These are phyloP conservation scores for Macrophya annulata DNA, from an alignment of 2,888 invertebrate species.

Conservation along the genomic window DNA sequence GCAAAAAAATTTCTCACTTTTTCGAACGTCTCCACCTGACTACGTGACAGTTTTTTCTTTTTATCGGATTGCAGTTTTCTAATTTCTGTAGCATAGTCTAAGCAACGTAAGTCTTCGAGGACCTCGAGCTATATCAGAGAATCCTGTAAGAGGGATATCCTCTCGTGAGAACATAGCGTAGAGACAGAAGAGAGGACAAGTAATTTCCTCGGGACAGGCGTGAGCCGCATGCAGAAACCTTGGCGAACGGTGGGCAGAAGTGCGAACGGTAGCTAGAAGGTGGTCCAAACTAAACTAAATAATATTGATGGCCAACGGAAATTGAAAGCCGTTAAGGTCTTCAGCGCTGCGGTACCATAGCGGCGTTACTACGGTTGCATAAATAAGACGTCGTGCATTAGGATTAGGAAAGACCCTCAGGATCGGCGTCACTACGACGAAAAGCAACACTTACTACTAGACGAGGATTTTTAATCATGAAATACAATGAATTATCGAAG, in stretches of 20 bases:
- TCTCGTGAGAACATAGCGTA: slow-evolving; percentile 58
- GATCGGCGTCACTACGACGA: not conserved
- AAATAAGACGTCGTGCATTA: slow-evolving; percentile 77
- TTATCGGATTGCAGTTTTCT: not conserved
- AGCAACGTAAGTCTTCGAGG: slow-evolving; percentile 16
- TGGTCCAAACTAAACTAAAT: slow-evolving; percentile 78
- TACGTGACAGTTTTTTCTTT: not conserved
- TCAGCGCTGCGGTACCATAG: slow-evolving; percentile 74
- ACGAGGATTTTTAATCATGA: not conserved
- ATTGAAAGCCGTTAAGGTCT: slow-evolving; percentile 79
- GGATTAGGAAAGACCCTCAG: slow-evolving; percentile 68
- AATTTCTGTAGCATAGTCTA: slow-evolving; percentile 29
- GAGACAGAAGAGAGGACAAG: slow-evolving; percentile 71
- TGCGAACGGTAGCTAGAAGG: slow-evolving; percentile 44
- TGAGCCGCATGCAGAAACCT: slow-evolving; percentile 76
- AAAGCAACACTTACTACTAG: not conserved
- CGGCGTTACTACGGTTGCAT: slow-evolving; percentile 69
- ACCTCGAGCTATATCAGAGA: slow-evolving; percentile 44
- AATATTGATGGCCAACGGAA: slow-evolving; percentile 80
- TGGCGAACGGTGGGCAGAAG: slow-evolving; percentile 54
- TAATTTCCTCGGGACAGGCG: slow-evolving; percentile 78
- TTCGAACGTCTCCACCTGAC: not conserved
- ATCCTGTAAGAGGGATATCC: slow-evolving; percentile 45
- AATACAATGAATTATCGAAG: not conserved
- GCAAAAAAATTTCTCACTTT: not conserved